Base-by-base conservation (phyloP, 2,113 vertebrate species). In the Mobula birostris region DNA sequence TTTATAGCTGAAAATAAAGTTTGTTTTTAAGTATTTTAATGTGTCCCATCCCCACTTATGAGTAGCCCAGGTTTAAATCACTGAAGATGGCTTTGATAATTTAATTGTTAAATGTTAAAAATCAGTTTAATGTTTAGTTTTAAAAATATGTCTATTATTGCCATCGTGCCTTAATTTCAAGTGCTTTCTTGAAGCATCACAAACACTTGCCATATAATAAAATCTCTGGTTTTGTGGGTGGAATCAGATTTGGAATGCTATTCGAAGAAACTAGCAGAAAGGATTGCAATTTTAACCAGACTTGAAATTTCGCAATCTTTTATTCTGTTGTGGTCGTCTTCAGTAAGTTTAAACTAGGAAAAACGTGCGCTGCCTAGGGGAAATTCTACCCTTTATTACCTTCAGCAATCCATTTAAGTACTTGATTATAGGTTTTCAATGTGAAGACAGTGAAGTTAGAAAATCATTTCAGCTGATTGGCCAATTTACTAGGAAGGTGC, bases 401-500 rank as follows among this genome's bases (percentile, higher is more conserved):
- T 66, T 90, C 85, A 74, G 32, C 21, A 6, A 24, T 74, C 91
- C 36, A 93, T 70, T 74, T 93, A 48, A 14, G 68, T 93, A 88
- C 85, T 88, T 88, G 61, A 92, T 92, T 92, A 48, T 56, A 12
- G 11, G 68, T 48, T 93, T 93, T 93, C 24, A 29, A 48, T 93
- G 70, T 72, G 68, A 74, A 93, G 40, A 74, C 68, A 76, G 91
- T 74, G 70, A 93, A 93, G 14, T 74, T 74, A 74, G 91, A 74
- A 93, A 56, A 72, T 76, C 91, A 74, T 93, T 70, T 27, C 72
- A 93, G 21, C 24, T 93, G 40, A 93, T 93, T 74, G 91, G 68
- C 27, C 91, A 74, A 74, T 56, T 93, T 93, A 56, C 21, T 93
- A 93, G 66, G 48, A 93, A 74, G 68, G 36, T 93, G 90, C 68